Evolutionary conservation across 2,113 vertebrate species (phyloP), one percentile per base, ranked within the genome.

Genomic region (Cebus imitator): DNA sequence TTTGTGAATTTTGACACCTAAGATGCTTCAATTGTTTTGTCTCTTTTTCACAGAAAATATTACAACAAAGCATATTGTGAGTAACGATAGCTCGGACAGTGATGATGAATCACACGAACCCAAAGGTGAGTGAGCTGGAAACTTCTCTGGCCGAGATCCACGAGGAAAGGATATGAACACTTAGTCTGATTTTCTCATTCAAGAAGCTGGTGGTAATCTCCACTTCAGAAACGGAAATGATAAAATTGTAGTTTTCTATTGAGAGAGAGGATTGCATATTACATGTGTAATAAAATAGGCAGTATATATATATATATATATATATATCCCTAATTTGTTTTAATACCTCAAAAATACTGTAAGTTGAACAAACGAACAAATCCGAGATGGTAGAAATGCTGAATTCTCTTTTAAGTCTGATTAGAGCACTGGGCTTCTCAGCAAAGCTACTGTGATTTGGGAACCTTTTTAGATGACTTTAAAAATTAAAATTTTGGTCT

Each of bases 21-120:
- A 83, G 21, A 76, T 79, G 35, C 21, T 81, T 86, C 48, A 80
- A 14, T 50, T 68, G 35, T 70, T 84, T 95, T 1, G 45, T 13
- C 97, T 97, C 96, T 76, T 98, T 98, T 93, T 96, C 86, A 96
- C 99, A 99, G 99, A 99, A 98, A 99, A 99, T 94, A 99, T 99
- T 90, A 99, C 99, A 90, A 99, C 99, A 8, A 99, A 99, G 93
- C 99, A 99, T 95, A 99, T 99, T 45, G 99, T 99, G 11, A 99
- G 99, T 96, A 99, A 99, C 0, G 99, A 99, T 96, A 99, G 98
- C 87, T 98, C 99, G 14, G 99, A 99, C 86, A 99, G 99, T 66
- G 99, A 99, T 11, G 99, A 99, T 27, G 99, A 99, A 90, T 98
- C 98, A 12, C 99, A 98, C 5, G 98, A 92, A 76, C 98, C 97